Percentiles rank a stretch among this genome's conserved stretches.
Conservation (phyloP, 2,113 vertebrate genomes). For the Acinonyx jubatus region DNA sequence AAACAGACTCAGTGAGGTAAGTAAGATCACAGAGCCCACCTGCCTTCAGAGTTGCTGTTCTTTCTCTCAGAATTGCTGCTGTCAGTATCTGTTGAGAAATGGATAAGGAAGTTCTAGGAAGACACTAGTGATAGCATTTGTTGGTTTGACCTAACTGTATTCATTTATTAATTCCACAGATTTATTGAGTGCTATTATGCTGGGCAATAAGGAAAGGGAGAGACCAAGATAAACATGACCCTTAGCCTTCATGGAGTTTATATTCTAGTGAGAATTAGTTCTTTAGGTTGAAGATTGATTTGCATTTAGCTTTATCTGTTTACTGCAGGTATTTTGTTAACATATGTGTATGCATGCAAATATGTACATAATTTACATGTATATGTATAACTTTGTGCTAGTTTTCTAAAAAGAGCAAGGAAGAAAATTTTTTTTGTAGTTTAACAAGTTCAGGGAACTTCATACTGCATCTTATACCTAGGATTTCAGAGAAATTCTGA, state of each 20-base stretch:
- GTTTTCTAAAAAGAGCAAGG: background rate
- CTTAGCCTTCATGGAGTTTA: background rate
- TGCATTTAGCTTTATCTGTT: background rate
- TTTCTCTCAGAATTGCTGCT: background rate
- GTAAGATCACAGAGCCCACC: background rate
- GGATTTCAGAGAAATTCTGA: background rate
- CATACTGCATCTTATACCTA: background rate
- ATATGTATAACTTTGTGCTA: background rate
- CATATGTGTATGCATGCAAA: background rate
- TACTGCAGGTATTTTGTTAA: background rate
- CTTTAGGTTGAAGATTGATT: background rate
- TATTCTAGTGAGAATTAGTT: background rate
- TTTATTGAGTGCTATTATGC: background rate
- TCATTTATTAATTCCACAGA: background rate
- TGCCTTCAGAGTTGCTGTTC: background rate
- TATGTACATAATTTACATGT: background rate
- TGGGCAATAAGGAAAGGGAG: background rate
- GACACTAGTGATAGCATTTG: background rate
- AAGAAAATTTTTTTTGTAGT: background rate
- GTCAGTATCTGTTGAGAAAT: background rate
- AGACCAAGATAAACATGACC: background rate
- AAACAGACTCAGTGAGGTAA: background rate
- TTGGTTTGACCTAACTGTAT: background rate
- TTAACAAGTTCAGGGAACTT: background rate
- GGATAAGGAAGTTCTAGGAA: background rate